phyloP scores from a whole-genome alignment of 2,797 vertebrate species.

The Salarias fasciatus region DNA sequence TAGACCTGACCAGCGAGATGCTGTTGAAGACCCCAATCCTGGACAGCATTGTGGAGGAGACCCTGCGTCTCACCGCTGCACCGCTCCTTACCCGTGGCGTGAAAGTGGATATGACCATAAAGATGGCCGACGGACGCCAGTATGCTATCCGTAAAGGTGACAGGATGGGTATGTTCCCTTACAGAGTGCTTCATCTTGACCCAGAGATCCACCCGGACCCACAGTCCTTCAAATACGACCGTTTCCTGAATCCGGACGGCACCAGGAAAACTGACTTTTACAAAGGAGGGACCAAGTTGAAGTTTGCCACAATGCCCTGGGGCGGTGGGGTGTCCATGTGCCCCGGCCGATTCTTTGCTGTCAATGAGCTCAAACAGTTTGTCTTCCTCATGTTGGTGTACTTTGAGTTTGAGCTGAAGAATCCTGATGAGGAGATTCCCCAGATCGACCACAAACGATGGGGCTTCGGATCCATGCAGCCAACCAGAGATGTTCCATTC shows the following conservation, averaged over 20 bases:
- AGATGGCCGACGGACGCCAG: conserved; percentile 77
- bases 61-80: conserved; percentile 81
- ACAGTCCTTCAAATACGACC: too few species aligned
- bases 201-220: conserved; percentile 89
- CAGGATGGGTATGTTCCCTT: conserved; percentile 87
- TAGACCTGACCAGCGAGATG: too few species aligned
- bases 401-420: too few species aligned
- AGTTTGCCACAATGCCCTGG: conserved; percentile 92
- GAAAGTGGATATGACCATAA: conserved; percentile 78
- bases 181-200: conserved; percentile 85
- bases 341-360: conserved; percentile 90
- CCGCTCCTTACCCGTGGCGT: conserved; percentile 85
- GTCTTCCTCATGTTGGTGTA: too few species aligned
- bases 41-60: conserved; percentile 91
- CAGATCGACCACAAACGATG: conserved; percentile 81
- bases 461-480: conserved; percentile 90
- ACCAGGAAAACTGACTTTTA: too few species aligned
- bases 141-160: conserved; percentile 87
- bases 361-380: too few species aligned
- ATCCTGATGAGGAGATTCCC: too few species aligned
- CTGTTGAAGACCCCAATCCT: too few species aligned
- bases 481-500: conserved; percentile 81
- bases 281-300: conserved; percentile 89
- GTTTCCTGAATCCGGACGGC: too few species aligned
- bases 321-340: conserved; percentile 89